Percentiles rank a stretch among this genome's conserved stretches.
Conservation (phyloP, 2,888 invertebrate genomes). For the Napeogenes sylphis region DNA sequence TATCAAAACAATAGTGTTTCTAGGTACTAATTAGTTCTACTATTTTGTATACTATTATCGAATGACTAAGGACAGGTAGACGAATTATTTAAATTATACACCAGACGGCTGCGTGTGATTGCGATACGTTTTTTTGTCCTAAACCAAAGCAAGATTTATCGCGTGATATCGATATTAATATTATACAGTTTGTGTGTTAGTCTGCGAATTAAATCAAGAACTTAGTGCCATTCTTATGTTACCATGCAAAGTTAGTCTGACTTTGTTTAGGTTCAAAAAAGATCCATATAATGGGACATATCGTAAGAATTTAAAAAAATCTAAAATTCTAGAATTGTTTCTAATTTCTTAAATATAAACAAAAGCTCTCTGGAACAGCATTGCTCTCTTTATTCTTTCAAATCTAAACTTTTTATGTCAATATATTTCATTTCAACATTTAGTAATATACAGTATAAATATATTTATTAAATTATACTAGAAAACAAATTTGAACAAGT, state of each 20-base stretch:
- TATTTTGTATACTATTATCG: conserved; percentile 43
- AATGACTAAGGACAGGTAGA: conserved; percentile 59
- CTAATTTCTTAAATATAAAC: too few relatives aligned
- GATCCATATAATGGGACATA: too few relatives aligned
- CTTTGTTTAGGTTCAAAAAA: too few relatives aligned
- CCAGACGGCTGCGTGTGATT: conserved; percentile 58
- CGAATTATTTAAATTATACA: conserved; percentile 65
- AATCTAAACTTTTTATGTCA: too few relatives aligned
- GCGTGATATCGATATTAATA: conserved; percentile 60
- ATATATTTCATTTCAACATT: too few relatives aligned
- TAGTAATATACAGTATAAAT: too few relatives aligned
- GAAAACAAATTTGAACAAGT: too few relatives aligned
- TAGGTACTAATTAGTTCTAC: conserved; percentile 11
- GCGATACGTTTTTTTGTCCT: conserved; percentile 67
- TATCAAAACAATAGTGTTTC: neutral
- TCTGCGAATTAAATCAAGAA: conserved; percentile 23
- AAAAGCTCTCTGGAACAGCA: too few relatives aligned
- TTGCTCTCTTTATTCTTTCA: too few relatives aligned
- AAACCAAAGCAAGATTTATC: conserved; percentile 53
- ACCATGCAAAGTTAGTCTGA: neutral
- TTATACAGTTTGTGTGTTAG: conserved; percentile 27
- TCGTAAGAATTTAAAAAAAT: too few relatives aligned
- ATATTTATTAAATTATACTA: too few relatives aligned
- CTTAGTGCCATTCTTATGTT: conserved; percentile 24
- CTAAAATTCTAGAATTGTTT: too few relatives aligned